Base-by-base conservation (phyloP, 2,797 vertebrate genomes). In the Anguilla marmorata region DNA sequence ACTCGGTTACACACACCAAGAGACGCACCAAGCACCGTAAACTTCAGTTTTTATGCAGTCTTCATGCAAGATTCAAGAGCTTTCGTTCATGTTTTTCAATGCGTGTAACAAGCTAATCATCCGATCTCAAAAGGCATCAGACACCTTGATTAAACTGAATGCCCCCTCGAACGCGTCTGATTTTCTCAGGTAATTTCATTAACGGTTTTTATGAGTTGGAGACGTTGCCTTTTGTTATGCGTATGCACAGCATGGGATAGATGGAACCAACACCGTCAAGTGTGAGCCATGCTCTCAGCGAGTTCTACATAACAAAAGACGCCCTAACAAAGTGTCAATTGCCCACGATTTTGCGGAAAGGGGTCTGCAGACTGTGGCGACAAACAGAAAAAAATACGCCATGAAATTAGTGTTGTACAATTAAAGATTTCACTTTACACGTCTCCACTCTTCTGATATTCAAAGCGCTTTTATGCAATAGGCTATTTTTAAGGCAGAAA, bases 221-320 rank as follows among this genome's bases (percentile, higher is more conserved):
- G 52, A 24, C 90, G 86, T 89, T 89, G 89, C 88, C 88, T 90
- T 95, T 96, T 95, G 93, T 95, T 90, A 95, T 94, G 93, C 92
- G 93, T 93, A 93, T 91, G 92, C 94, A 90, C 94, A 94, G 94
- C 93, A 86, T 91, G 95, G 90, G 92, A 90, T 63, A 69, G 82
- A 84, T 52, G n/a, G 76, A 83, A 50, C 72, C 86, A 82, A 76
- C 54, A 86, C 56, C 54, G 16, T 7, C 33, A 58, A 82, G 86
- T 63, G 86, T 16, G 30, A 85, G n/a, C 66, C 11, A 27, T 66
- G 48, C 83, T 45, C 83, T 56, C 52, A 50, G 33, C 33, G 12
- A 24, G 30, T 27, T 88, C 63, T 85, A 60, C 87, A 88, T 85
- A 69, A 88, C 87, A 88, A 88, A 87, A 88, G 92, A 37, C 89